A percentile compares a stretch with the other conserved stretches of the same genome.
Conservation (phyloP, 2,113 vertebrate genomes). For the Silurus glanis region DNA sequence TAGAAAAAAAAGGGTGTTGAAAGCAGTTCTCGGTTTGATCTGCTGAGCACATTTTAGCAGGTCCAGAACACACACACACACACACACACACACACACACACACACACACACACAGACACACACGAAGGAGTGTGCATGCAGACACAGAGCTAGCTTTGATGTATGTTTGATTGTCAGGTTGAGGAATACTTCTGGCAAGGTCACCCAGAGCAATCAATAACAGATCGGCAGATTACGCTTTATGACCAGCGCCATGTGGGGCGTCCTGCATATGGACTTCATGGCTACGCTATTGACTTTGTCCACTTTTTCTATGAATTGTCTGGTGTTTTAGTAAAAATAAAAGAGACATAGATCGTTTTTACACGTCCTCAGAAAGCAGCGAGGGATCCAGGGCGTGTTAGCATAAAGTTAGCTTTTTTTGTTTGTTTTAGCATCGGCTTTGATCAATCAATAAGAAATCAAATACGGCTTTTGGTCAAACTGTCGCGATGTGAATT, state of each 20-base stretch:
- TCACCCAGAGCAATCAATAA: conserved; percentile 72
- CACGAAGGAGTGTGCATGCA: conserved; percentile 39
- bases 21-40: conserved; percentile 60
- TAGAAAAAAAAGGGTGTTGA: conserved; percentile 61
- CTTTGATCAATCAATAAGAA: too few species aligned
- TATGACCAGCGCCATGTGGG: conserved; percentile 62
- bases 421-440: too few species aligned
- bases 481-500: too few species aligned
- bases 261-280: neutral
- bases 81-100: conserved; percentile 50
- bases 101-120: conserved; percentile 37
- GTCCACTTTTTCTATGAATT: neutral
- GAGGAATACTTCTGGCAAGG: conserved; percentile 72
- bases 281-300: neutral
- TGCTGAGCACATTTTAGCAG: conserved; percentile 56
- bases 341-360: too few species aligned
- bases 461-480: too few species aligned
- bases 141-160: conserved; percentile 59
- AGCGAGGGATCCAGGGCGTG: too few species aligned
- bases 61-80: conserved; percentile 37
- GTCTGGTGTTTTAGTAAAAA: neutral
- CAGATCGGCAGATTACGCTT: conserved; percentile 71
- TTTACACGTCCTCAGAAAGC: too few species aligned
- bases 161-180: conserved; percentile 69
- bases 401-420: too few species aligned